phyloP scores from a whole-genome alignment of 2,113 vertebrate species.

The Esox niger region DNA sequence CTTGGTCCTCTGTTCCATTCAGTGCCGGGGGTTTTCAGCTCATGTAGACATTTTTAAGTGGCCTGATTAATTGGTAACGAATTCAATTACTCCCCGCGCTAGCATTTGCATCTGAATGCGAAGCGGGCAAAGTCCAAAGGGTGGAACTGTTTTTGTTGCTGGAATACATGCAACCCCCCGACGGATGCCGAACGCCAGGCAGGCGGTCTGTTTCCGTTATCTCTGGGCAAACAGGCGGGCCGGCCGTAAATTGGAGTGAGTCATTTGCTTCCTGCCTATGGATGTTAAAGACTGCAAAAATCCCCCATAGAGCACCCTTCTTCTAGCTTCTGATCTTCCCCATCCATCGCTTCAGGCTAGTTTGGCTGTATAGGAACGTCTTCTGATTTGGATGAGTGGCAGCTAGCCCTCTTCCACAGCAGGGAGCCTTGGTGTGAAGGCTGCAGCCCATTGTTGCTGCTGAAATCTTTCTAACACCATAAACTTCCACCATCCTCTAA shows the following conservation, averaged over 20 bases:
- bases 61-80: slow-evolving; percentile 56
- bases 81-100: slow-evolving; percentile 47
- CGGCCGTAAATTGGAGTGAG: slow-evolving; percentile 24
- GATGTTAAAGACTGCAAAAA: neutral
- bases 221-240: slow-evolving; percentile 27
- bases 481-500: neutral
- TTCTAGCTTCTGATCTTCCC: neutral
- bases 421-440: neutral
- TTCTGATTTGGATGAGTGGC: slow-evolving; percentile 6
- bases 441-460: neutral
- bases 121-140: slow-evolving; percentile 5
- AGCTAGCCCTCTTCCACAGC: slow-evolving; percentile 1
- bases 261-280: slow-evolving; percentile 11
- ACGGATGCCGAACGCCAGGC: slow-evolving; percentile 27
- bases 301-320: neutral
- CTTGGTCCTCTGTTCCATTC: slow-evolving; percentile 40
- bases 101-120: slow-evolving; percentile 47
- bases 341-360: neutral
- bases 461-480: slow-evolving; percentile 3
- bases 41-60: slow-evolving; percentile 54
- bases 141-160: neutral
- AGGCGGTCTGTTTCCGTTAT: slow-evolving; percentile 22
- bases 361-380: slow-evolving; percentile 8
- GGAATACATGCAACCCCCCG: slow-evolving; percentile 26
- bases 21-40: slow-evolving; percentile 47